phyloP scores from a whole-genome alignment of 2,888 invertebrate species.

The Chloroclystis v-ata region DNA sequence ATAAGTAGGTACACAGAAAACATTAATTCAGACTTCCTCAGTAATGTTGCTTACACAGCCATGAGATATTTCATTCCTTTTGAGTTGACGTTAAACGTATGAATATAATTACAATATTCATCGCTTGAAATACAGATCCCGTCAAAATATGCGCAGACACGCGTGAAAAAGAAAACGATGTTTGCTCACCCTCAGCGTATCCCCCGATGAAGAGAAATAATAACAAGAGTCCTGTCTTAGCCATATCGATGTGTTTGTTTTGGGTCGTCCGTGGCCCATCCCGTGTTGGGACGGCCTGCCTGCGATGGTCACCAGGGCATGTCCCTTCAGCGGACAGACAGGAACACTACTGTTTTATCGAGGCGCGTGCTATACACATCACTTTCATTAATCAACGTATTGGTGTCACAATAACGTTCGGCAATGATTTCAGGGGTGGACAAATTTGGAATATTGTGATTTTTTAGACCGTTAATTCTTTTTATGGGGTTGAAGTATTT shows the following conservation, averaged over 20 bases:
- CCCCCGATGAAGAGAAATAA: slow-evolving; percentile 56
- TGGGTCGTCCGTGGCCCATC: slow-evolving; percentile 62
- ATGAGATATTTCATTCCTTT: slow-evolving; percentile 3
- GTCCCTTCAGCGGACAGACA: slow-evolving; percentile 43
- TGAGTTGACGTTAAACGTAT: not conserved
- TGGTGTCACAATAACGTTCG: slow-evolving; percentile 69
- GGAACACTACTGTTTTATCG: slow-evolving; percentile 41
- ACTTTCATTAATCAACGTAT: slow-evolving; percentile 50
- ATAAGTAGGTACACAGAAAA: too few species aligned
- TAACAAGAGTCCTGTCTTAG: slow-evolving; percentile 59
- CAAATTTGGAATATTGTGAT: slow-evolving; percentile 22
- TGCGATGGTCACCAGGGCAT: slow-evolving; percentile 43
- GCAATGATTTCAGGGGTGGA: slow-evolving; percentile 47
- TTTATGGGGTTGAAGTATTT: too few species aligned
- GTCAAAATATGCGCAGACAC: slow-evolving; percentile 39
- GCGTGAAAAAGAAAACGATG: slow-evolving; percentile 41
- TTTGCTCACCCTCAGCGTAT: slow-evolving; percentile 60
- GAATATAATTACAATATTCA: slow-evolving; percentile 2
- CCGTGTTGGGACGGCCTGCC: slow-evolving; percentile 49
- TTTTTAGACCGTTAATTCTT: too few species aligned
- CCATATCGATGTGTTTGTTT: slow-evolving; percentile 64
- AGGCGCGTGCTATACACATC: slow-evolving; percentile 37
- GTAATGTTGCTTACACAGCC: not conserved
- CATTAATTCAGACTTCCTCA: too few species aligned
- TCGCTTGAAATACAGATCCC: not conserved